These are phyloP conservation scores for Chitala chitala DNA, from an alignment of 2,113 vertebrate genomes.

Conservation along the genomic window DNA sequence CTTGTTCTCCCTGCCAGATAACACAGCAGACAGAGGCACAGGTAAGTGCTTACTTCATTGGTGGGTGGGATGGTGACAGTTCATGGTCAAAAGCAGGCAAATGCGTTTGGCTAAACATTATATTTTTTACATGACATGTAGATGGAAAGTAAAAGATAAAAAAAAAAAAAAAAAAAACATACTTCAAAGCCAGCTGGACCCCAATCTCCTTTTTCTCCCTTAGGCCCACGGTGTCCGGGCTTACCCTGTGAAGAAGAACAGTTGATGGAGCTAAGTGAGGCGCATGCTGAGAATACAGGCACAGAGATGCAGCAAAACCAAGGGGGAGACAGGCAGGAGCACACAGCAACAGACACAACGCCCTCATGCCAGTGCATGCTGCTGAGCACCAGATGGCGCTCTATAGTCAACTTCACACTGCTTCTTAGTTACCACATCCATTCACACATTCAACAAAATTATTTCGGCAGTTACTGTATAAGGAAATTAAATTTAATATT, in stretches of 20 bases:
- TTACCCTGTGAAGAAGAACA: constrained; percentile 45
- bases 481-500: too few relatives aligned
- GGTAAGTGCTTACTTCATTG: background rate
- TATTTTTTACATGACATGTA: background rate
- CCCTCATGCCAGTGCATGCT: too few relatives aligned
- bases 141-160: too few relatives aligned
- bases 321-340: background rate
- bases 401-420: too few relatives aligned
- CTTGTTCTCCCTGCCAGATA: constrained; percentile 57
- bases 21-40: background rate
- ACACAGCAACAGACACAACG: too few relatives aligned
- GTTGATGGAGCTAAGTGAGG: background rate
- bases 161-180: constrained; percentile 10
- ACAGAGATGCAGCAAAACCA: background rate
- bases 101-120: background rate
- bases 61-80: too few relatives aligned
- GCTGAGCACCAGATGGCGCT: too few relatives aligned
- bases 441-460: too few relatives aligned
- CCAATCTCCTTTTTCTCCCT: constrained; percentile 48
- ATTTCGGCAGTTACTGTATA: too few relatives aligned
- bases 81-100: background rate
- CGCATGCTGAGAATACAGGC: background rate
- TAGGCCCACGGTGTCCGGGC: constrained; percentile 30
- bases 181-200: constrained; percentile 56
- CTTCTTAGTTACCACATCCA: too few relatives aligned